phyloP scores from a whole-genome alignment of 2,797 vertebrate species.

The Synanceia verrucosa region DNA sequence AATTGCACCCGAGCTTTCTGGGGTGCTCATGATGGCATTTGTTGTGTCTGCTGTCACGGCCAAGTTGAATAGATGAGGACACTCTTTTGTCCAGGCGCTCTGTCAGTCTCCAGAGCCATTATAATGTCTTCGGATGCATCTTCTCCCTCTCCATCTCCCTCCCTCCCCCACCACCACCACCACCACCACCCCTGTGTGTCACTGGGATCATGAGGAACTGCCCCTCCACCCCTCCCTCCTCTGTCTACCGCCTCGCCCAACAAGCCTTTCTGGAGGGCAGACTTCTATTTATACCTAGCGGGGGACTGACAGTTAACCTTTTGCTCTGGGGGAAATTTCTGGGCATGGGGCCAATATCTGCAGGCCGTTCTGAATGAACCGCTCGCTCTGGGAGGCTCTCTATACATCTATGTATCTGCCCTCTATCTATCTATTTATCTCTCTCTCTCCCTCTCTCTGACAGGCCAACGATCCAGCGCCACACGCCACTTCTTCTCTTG shows the following conservation, averaged over 20 bases:
- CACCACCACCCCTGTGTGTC: conserved; percentile 55
- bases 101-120: conserved; percentile 70
- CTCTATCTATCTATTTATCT: conserved; percentile 24
- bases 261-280: conserved; percentile 79
- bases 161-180: not conserved
- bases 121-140: conserved; percentile 61
- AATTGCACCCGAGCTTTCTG: conserved; percentile 51
- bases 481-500: conserved; percentile 64
- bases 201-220: conserved; percentile 67
- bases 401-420: conserved; percentile 43
- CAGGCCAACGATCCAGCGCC: conserved; percentile 64
- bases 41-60: conserved; percentile 70
- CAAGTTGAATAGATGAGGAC: conserved; percentile 69
- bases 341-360: conserved; percentile 77
- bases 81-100: conserved; percentile 70
- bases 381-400: conserved; percentile 55
- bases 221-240: conserved; percentile 31
- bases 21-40: conserved; percentile 52
- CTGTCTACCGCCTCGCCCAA: conserved; percentile 66
- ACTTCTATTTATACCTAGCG: conserved; percentile 82
- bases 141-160: conserved; percentile 22
- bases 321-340: conserved; percentile 80
- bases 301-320: conserved; percentile 86
- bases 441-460: conserved; percentile 12
- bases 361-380: conserved; percentile 62